Evolutionary conservation across 1,140 invertebrate genomes (phyloP), one percentile per base, ranked within the genome.

Genomic region (Atta colombica): DNA sequence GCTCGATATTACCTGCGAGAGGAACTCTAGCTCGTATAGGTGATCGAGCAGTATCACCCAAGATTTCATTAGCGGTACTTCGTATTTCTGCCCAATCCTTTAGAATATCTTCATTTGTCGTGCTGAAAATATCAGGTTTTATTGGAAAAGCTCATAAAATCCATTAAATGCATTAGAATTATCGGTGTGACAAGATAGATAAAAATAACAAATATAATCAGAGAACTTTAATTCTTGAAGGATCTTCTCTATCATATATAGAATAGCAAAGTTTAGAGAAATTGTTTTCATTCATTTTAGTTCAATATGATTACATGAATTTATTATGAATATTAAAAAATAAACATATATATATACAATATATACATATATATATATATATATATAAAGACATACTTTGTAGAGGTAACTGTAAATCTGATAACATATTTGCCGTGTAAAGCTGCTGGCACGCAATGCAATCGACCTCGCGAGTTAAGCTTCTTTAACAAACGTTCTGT

Each of bases 381-480:
- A 28, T 28, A 28, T 45, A 45, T 10, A 45, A 4, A 35, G 8
- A 89, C 89, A 92, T 90, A 95, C 95, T 96, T 97, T 58, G 97
- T 97, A 10, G 99, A 99, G 5, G 99, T 99, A 18, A 99, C 97
- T 1, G 99, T 98, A 92, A 98, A 98, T 85, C 98, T 95, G 82
- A 99, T 99, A 21, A 99, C 98, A 92, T 99, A 99, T 94, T 98
- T 97, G 0, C 97, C 97, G 92, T 98, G 98, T 69, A 99, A 96
- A 75, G 98, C 97, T 0, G 99, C 98, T 0, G 99, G 99, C 0
- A 99, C 98, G 66, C 99, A 97, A 94, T 99, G 99, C 3, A 99
- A 97, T 85, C 96, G 96, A 91, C 98, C 96, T 8, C 98, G 97
- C 2, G 97, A 97, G 92, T 99, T 99, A 63, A 99, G 96, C 25